Base-by-base conservation (phyloP, 1,140 invertebrate species). In the Ostrea denselamellosa region DNA sequence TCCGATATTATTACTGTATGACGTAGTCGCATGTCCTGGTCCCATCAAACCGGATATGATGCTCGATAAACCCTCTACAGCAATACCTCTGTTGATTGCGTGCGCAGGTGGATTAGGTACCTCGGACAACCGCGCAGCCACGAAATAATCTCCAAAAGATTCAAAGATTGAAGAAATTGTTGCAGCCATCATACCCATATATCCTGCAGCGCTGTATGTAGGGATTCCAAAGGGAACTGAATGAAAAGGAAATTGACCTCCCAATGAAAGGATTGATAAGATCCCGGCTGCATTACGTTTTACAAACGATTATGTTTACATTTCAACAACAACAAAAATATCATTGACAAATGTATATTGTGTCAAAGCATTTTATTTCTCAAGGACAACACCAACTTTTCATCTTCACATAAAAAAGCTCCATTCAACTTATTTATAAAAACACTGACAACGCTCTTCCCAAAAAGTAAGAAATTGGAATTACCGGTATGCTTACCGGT, bases 141-240 rank as follows among this genome's bases (percentile, higher is more conserved):
- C 98, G 71, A 97, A 97, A 94, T 98, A 98, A 94, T 98, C 98
- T 91, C 97, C 98, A 86, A 98, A 96, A 0, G 97, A 98, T 94
- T 98, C 92, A 25, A 93, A 86, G 8, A 93, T 91, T 3, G 92
- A 91, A 12, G 91, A 89, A 12, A 94, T 19, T 0, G 92, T 90
- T 19, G 92, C 93, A 44, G 91, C 85, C 17, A 94, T 22, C 96
- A 98, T 97, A 0, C 97, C 97, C 25, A 98, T 94, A 8, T 97
- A 97, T 0, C 97, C 97, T 0, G 96, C 96, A 14, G 96, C 94
- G 77, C 96, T 97, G 0, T 94, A 96, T 0, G 97, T 98, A 0
- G 98, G 98, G 14, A 95, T 88, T 3, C 97, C 97, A 58, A 91
- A 91, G 68, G 83, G 84, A 86, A 90, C 89, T 91, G 28, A 82